Evolutionary conservation across 2,113 vertebrate species (phyloP).

Genomic region (Rhombomys opimus): DNA sequence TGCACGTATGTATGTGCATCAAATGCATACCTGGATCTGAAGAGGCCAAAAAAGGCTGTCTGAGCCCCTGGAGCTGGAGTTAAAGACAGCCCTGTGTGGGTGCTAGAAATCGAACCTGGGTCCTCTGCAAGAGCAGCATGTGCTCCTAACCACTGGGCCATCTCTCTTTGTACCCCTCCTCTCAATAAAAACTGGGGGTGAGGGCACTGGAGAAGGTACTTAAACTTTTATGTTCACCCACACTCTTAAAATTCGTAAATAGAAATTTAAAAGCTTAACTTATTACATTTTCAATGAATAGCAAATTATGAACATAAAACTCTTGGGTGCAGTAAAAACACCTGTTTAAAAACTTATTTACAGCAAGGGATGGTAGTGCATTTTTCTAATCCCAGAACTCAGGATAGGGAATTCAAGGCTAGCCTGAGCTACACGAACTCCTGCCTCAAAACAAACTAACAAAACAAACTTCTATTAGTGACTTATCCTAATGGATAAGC

Average conservation of each 20-base stretch:
- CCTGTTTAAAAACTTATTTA: conserved; percentile 15
- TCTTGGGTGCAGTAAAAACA: conserved; percentile 15
- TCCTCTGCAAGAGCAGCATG: neutral
- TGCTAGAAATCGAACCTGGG: neutral
- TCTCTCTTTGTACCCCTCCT: neutral
- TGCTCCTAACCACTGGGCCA: neutral
- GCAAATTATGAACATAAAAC: neutral
- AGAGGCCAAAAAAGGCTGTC: neutral
- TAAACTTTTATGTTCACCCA: conserved; percentile 31
- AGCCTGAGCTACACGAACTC: neutral
- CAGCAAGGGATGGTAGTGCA: neutral
- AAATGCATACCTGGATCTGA: neutral
- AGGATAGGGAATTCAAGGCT: neutral
- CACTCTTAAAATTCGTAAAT: conserved; percentile 28
- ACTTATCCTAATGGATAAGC: neutral
- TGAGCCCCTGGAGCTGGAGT: neutral
- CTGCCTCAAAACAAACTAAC: neutral
- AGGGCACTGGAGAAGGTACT: neutral
- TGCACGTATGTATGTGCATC: neutral
- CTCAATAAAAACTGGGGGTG: no score
- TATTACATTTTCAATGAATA: neutral
- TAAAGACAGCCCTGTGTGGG: no score
- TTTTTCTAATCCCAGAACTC: neutral
- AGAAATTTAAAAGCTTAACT: neutral
- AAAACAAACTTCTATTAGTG: neutral